Evolutionary conservation across 37 sponge, comb jelly and placozoan species (phyloP).

Genomic region (Hormiphora californensis): DNA sequence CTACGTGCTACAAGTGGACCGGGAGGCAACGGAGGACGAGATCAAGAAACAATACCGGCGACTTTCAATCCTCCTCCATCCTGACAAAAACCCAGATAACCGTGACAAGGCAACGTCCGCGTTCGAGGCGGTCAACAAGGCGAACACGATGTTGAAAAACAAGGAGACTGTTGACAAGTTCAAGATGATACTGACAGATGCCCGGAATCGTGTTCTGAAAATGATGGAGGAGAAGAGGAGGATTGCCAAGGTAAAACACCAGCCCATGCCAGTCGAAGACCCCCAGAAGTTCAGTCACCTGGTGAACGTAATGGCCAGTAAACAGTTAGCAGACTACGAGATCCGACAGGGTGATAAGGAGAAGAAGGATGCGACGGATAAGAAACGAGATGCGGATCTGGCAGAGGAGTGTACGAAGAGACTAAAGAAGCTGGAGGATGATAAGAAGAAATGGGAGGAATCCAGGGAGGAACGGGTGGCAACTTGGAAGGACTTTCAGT

Average conservation of each 20-base stretch:
- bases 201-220: conserved; percentile 51
- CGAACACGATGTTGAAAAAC: conserved; percentile 76
- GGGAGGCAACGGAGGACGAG: conserved; percentile 64
- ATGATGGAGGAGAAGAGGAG: conserved; percentile 76
- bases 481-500: conserved; percentile 87
- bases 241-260: conserved; percentile 68
- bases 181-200: conserved; percentile 68
- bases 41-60: conserved; percentile 77
- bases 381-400: conserved; percentile 60
- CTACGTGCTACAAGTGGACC: conserved; percentile 80
- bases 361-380: conserved; percentile 70
- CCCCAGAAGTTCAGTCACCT: conserved; percentile 65
- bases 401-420: conserved; percentile 60
- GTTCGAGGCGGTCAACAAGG: conserved; percentile 88
- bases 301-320: conserved; percentile 61
- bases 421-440: conserved; percentile 71
- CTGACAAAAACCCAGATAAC: conserved; percentile 86
- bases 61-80: conserved; percentile 94
- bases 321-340: conserved; percentile 87
- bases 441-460: conserved; percentile 82
- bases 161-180: conserved; percentile 68
- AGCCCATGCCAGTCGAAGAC: conserved; percentile 17
- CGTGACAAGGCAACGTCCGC: conserved; percentile 83
- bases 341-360: conserved; percentile 73
- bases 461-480: conserved; percentile 69